Conservation (phyloP, 2,888 invertebrate species). For the Alloscopus bannaensis region DNA sequence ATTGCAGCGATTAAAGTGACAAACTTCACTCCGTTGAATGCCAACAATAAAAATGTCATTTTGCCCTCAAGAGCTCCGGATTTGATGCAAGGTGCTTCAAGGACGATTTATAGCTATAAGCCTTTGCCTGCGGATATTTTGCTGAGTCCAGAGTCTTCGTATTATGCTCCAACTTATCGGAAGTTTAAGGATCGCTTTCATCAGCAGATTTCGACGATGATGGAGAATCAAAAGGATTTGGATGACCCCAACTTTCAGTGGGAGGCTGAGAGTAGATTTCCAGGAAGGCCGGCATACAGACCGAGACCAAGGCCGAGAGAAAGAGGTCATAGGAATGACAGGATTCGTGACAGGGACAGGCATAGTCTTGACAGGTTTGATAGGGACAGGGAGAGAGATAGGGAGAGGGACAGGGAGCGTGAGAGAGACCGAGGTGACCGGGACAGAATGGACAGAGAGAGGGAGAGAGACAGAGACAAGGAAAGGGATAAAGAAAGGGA, state of each 20-base stretch:
- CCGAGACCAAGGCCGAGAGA: conserved; percentile 5
- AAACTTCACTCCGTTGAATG: conserved; percentile 12
- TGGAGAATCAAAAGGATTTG: conserved; percentile 38
- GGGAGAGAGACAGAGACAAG: conserved; percentile 5
- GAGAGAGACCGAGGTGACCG: neutral
- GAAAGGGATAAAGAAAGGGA: conserved; percentile 22
- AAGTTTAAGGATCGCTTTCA: conserved; percentile 36
- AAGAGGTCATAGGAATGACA: neutral
- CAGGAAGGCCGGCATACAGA: neutral
- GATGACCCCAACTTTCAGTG: conserved; percentile 25
- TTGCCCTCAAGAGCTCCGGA: conserved; percentile 3
- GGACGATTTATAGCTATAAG: conserved; percentile 43
- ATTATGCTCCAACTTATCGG: conserved; percentile 49
- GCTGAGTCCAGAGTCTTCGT: conserved; percentile 44
- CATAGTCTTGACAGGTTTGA: conserved; percentile 10
- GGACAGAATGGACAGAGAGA: neutral
- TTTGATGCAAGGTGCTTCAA: conserved; percentile 28
- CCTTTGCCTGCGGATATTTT: conserved; percentile 32
- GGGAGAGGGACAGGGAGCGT: conserved; percentile 12
- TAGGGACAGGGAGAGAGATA: conserved; percentile 18
- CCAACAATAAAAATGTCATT: conserved; percentile 8
- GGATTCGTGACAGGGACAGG: conserved; percentile 4
- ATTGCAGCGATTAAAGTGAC: conserved; percentile 55
- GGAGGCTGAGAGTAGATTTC: conserved; percentile 28
- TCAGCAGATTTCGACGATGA: conserved; percentile 32